Evolutionary conservation across 2,113 vertebrate genomes (phyloP).

Genomic region (Crotophaga sulcirostris): DNA sequence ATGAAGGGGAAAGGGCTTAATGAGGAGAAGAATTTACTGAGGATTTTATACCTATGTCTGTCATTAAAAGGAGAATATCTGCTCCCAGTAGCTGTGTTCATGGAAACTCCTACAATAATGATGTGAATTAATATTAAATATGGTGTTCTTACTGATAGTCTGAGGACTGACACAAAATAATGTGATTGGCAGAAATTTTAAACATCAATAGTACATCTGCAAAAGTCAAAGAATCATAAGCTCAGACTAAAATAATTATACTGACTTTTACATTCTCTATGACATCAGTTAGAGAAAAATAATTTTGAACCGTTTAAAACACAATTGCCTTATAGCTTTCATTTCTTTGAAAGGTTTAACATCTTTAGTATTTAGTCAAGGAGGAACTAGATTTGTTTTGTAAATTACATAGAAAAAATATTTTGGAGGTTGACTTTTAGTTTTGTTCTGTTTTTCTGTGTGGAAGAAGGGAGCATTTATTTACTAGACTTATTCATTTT

Average conservation of each 20-base stretch:
- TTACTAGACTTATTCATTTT: not conserved
- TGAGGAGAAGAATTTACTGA: not conserved
- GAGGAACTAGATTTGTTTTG: not conserved
- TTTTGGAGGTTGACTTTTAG: not conserved
- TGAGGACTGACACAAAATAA: not conserved
- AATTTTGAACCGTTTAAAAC: not conserved
- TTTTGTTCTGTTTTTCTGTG: not conserved
- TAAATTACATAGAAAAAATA: not conserved
- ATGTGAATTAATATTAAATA: not conserved
- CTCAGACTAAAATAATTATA: not conserved
- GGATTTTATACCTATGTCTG: not conserved
- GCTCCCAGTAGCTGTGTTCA: not conserved
- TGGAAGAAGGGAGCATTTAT: not conserved
- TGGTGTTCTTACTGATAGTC: not conserved
- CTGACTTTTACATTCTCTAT: not conserved
- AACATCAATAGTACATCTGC: not conserved
- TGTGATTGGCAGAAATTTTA: not conserved
- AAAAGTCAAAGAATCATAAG: not conserved
- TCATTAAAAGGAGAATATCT: not conserved
- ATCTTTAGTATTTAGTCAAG: not conserved
- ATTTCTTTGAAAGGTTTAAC: not conserved
- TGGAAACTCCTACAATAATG: not conserved
- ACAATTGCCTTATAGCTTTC: not conserved
- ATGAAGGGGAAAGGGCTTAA: conserved; percentile 27
- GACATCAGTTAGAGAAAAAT: not conserved